Base-by-base conservation (phyloP, 2,888 invertebrate genomes). In the Esperia sulphurella region DNA sequence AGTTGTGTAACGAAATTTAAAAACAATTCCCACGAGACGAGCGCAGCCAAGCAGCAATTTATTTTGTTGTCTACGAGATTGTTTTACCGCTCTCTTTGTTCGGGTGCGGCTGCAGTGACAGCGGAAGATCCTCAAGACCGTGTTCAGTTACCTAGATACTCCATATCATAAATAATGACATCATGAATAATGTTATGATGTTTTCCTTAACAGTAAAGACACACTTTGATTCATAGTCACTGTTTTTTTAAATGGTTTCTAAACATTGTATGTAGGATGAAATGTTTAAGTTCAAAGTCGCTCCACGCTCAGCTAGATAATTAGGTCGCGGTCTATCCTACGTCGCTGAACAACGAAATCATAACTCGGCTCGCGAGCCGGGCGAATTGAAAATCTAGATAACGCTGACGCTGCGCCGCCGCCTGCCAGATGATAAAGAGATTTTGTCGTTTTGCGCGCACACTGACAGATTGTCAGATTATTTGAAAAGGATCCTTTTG, bases 1-100 rank as follows among this genome's bases (percentile, higher is more conserved):
- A 68, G 65, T 67, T 69, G 60, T 60, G 68, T 83, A 84, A 83
- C 80, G 72, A 81, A 79, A 83, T 83, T 84, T 82, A 82, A 83
- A 84, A 84, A 83, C 83, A 83, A 84, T 83, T 71, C 80, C 71
- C 71, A 58, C 56, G 71, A 65, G 73, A 60, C 65, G 61, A 65
- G 67, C 59, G 58, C 68, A 58, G 59, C 61, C 31, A 13, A 29
- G 40, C 45, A 58, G 51, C 75, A 69, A 79, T 80, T 75, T 78
- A 79, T 79, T 78, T 75, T 68, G 76, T 74, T 75, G 72, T 72
- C 70, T 68, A 56, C 68, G 71, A 68, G 76, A 77, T 79, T 79
- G 79, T 76, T 75, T 71, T 69, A 63, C 54, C 63, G 56, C 56
- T 64, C 58, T 53, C 52, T 58, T 53, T 51, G 45, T 44, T 14